Conservation (phyloP, 2,113 vertebrate genomes). For the Hemicordylus capensis region DNA sequence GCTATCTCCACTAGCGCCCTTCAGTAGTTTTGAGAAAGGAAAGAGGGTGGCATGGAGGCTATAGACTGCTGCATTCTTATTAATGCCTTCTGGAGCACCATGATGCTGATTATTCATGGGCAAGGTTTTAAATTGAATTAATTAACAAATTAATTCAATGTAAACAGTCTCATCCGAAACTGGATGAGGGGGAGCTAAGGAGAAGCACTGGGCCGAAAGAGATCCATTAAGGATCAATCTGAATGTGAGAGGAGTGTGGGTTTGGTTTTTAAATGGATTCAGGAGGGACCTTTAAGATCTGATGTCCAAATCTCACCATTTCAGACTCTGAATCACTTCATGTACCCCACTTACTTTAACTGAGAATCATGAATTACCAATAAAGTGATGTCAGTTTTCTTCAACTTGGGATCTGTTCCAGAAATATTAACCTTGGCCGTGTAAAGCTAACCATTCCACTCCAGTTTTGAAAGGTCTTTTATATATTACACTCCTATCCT, state of each 20-base stretch:
- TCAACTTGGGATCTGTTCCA: accelerated
- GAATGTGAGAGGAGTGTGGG: background rate
- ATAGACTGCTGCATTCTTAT: background rate
- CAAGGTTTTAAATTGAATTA: background rate
- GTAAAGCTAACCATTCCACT: background rate
- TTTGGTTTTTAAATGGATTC: background rate
- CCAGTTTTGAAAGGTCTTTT: background rate
- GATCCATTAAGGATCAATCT: background rate
- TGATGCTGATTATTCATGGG: no score
- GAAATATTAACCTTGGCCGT: background rate
- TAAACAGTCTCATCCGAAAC: background rate
- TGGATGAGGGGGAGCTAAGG: background rate
- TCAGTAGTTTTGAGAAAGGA: no score
- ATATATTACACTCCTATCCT: background rate
- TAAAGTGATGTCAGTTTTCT: background rate
- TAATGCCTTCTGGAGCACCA: background rate
- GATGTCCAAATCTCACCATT: background rate
- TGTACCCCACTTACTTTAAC: background rate
- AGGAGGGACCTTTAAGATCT: background rate
- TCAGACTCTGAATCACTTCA: background rate
- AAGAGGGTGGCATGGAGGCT: background rate
- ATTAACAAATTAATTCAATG: background rate
- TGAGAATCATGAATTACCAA: background rate
- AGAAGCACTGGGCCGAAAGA: background rate
- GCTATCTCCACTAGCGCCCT: background rate